Evolutionary conservation across 2,888 invertebrate genomes (phyloP), one percentile per base, ranked within the genome.

Genomic region (Deroplatys truncata): DNA sequence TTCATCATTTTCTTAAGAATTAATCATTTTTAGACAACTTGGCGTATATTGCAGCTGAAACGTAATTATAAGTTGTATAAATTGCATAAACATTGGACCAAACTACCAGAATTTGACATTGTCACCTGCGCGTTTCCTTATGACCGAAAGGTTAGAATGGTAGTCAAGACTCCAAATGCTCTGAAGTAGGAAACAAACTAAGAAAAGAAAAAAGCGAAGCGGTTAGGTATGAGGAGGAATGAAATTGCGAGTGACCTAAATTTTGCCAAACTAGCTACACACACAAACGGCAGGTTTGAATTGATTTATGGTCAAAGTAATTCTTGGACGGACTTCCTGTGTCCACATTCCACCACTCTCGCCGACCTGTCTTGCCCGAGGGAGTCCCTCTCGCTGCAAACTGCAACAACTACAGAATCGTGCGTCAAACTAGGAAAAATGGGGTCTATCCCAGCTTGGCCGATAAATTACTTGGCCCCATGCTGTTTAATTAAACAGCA

Each of bases 211-310:
- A 20, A 72, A 72, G 5, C 1, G 20, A 72, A 72, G 56, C 15
- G 7, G 16, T 72, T 25, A 72, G 56, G 56, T 20, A 72, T 72
- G 56, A 72, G 20, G 56, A 85, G 28, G 49, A 85, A 85, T 49
- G 85, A 85, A 85, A 85, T 28, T 85, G 85, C 85, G 85, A 85
- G 16, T 85, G 85, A 85, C 85, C 85, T 28, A 85, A 49, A 85
- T 85, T 49, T 72, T 72, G 56, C 56, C 56, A 72, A 72, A 20
- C 56, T 72, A 20, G 56, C 85, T 85, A 85, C 28, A 85, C 43
- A 28, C 9, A 49, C 28, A 43, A n/a, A 85, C 85, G 85, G 85
- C 28, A 28, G 43, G 56, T 72, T 72, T 72, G 56, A 72, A 72
- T 85, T 85, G 28, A 85, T 85, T 85, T 85, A 35, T 35, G 35